Percentiles rank a stretch among this genome's conserved stretches.
These are phyloP conservation scores for Forbesichthys agassizii DNA, from an alignment of 2,113 vertebrate genomes.

Conservation along the genomic window DNA sequence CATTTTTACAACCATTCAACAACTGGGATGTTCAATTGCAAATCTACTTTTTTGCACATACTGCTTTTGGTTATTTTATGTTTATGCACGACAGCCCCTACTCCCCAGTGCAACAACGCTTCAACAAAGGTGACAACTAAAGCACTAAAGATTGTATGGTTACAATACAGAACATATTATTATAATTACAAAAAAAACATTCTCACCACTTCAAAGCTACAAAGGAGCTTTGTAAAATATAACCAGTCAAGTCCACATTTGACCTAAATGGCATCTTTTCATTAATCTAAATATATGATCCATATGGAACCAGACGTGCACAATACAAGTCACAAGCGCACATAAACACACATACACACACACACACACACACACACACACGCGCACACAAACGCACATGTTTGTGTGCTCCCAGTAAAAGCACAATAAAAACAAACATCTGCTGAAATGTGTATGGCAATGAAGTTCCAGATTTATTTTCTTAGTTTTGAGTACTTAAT, in stretches of 20 bases:
- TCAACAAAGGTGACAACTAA: constrained; percentile 8
- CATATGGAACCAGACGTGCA: background rate
- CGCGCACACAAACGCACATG: background rate
- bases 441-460: constrained; percentile 22
- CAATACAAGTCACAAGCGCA: background rate
- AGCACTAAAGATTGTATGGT: constrained; percentile 12
- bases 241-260: background rate
- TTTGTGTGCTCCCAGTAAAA: background rate
- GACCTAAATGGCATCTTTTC: constrained; percentile 6
- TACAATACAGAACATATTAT: constrained; percentile 19
- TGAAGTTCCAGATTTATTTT: constrained; percentile 53
- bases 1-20: constrained; percentile 5
- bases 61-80: background rate
- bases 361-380: constrained; percentile 2
- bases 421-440: constrained; percentile 23
- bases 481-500: constrained; percentile 45
- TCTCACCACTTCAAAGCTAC: constrained; percentile 17
- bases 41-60: constrained; percentile 21
- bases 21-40: constrained; percentile 16
- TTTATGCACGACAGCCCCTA: background rate
- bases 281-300: constrained; percentile 2
- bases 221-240: constrained; percentile 26
- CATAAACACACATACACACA: constrained; percentile 3
- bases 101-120: background rate
- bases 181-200: constrained; percentile 21